Conservation (phyloP, 2,113 vertebrate species). For the Gnathonemus echidnorhynchus region DNA sequence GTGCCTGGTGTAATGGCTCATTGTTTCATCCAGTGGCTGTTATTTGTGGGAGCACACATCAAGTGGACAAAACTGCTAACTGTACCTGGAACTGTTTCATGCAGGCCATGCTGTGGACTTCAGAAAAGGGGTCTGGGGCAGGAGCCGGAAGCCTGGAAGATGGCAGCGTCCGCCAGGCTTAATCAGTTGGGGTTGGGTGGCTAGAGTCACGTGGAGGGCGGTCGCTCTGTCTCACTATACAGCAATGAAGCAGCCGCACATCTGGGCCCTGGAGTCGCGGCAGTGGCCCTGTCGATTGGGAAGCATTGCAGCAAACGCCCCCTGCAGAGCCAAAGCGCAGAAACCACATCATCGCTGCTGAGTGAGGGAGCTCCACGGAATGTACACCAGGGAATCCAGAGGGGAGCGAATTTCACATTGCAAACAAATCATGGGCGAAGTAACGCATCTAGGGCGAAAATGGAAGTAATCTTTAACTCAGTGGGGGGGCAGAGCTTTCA, state of each 20-base stretch:
- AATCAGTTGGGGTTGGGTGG: not conserved
- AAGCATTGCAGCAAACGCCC: not conserved
- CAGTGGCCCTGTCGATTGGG: not conserved
- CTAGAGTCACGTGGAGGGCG: not conserved
- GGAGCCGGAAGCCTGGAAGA: not conserved
- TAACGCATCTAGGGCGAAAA: conserved; percentile 9
- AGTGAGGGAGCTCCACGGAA: not conserved
- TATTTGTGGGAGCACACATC: not conserved
- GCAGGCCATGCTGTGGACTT: not conserved
- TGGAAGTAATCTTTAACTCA: conserved; percentile 15
- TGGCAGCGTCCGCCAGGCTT: not conserved
- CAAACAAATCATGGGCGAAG: conserved; percentile 8
- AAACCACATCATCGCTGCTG: not conserved
- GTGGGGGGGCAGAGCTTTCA: not conserved
- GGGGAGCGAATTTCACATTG: conserved; percentile 2
- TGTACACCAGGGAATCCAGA: not conserved
- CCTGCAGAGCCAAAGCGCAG: not conserved
- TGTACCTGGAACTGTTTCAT: not conserved
- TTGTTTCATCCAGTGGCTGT: not conserved
- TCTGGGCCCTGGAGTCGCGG: not conserved
- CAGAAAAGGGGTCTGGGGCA: not conserved
- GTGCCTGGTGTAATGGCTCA: too few relatives aligned
- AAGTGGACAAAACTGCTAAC: too few relatives aligned
- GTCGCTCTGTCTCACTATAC: not conserved
- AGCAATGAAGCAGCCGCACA: not conserved